These are phyloP conservation scores for Pinctada fucata DNA, from an alignment of 2,888 invertebrate species.

Conservation along the genomic window DNA sequence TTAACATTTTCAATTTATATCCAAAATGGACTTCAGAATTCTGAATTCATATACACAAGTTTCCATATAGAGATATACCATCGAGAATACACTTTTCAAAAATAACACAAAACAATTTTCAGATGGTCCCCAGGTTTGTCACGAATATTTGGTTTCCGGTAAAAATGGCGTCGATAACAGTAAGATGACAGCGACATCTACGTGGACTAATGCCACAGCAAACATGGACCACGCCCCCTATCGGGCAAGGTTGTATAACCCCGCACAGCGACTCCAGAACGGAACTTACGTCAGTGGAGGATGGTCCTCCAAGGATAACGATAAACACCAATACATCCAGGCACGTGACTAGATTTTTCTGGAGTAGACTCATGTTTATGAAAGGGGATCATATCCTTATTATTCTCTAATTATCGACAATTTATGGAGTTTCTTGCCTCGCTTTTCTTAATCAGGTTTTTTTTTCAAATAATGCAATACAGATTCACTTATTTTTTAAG, in stretches of 20 bases:
- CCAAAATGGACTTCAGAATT: no score
- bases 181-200: conserved; percentile 50
- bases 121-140: conserved; percentile 57
- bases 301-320: conserved; percentile 52
- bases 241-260: conserved; percentile 49
- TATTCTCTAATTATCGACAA: no score
- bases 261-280: conserved; percentile 50
- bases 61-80: no score
- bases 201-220: conserved; percentile 52
- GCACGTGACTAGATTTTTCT: conserved; percentile 23
- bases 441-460: no score
- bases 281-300: conserved; percentile 55
- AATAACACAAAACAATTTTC: not conserved
- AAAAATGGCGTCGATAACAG: conserved; percentile 52
- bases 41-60: no score
- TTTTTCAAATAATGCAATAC: no score
- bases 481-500: no score
- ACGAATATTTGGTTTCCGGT: conserved; percentile 57
- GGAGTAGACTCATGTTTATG: no score
- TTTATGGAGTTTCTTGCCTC: no score
- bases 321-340: conserved; percentile 59
- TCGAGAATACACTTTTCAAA: no score
- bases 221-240: conserved; percentile 51
- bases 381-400: no score
- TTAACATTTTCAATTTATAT: no score